A percentile compares a stretch with the other conserved stretches of the same genome.
These are phyloP conservation scores for Chamaea fasciata DNA, from an alignment of 2,113 vertebrate genomes.

Conservation along the genomic window DNA sequence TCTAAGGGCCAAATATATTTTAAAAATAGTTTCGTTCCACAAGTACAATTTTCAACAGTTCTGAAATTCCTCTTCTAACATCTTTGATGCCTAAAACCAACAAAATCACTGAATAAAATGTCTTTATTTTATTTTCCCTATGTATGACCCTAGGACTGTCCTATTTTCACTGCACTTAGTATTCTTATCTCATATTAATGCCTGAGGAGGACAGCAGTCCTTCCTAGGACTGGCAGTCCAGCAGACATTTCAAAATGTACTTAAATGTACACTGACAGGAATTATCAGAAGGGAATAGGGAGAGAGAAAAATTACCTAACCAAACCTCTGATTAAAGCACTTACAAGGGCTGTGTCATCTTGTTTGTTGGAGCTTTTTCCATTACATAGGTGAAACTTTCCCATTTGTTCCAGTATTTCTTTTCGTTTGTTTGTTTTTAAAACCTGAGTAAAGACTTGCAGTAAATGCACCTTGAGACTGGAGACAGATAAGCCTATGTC, in stretches of 20 bases:
- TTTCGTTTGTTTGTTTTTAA: background rate
- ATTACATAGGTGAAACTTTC: background rate
- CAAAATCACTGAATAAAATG: background rate
- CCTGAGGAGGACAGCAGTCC: background rate
- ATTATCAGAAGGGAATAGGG: background rate
- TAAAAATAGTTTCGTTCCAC: background rate
- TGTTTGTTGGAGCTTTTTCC: background rate
- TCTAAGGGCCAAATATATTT: background rate
- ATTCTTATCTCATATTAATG: background rate
- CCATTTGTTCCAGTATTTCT: background rate
- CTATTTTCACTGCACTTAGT: background rate
- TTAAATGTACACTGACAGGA: background rate
- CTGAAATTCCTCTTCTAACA: background rate
- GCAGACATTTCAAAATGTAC: background rate
- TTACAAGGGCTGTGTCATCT: background rate
- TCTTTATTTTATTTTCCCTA: background rate
- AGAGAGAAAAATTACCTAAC: background rate
- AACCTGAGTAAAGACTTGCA: background rate
- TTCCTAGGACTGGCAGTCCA: background rate
- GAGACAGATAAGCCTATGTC: background rate
- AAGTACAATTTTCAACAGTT: background rate
- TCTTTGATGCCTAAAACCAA: background rate
- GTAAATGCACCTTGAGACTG: background rate
- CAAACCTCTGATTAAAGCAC: background rate
- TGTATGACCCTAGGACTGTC: background rate